Base-by-base conservation (phyloP, 2,888 invertebrate species). In the Calameuta idolon region DNA sequence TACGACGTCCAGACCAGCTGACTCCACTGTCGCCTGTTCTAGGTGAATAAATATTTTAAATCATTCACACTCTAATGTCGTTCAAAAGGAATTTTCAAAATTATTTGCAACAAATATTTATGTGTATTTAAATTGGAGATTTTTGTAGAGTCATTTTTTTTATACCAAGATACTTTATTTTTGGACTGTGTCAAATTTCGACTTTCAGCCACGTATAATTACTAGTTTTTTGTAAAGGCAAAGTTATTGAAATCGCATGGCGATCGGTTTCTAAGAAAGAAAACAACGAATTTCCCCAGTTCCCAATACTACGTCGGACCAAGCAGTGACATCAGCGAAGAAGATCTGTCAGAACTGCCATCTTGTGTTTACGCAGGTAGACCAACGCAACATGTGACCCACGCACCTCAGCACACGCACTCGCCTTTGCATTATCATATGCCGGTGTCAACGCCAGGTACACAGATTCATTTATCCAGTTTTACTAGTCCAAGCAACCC, bases 301-400 rank as follows among this genome's bases (percentile, higher is more conserved):
- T 85, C 87, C 69, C 90, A 90, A 77, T 91, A 90, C 79, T 91
- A 90, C 79, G 87, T 91, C 68, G 90, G 89, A 1, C 88, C 89
- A 4, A 89, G 85, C 78, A 88, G 85, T 73, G 94, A 94, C 82
- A 91, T 93, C 73, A 93, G 93, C 78, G 94, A 94, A 92, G 94
- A 95, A 88, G 92, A 94, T 87, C 94, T 96, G 23, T 92, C 94
- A 5, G 97, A 97, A 85, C 92, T 97, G 83, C 96, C 96, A 0
- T 96, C 96, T 69, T 97, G 97, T 90, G 95, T 96, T 79, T 97
- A 96, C 91, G 97, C 94, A 91, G 84, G 94, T 92, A 84, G 95
- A 92, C 80, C 93, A 91, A 85, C 93, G 85, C 90, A 91, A 82
- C 90, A 90, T 79, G 85, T 89, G 75, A 82, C 86, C 77, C 90